Base-by-base conservation (phyloP, 2,888 invertebrate genomes). In the Physocephala rufipes region DNA sequence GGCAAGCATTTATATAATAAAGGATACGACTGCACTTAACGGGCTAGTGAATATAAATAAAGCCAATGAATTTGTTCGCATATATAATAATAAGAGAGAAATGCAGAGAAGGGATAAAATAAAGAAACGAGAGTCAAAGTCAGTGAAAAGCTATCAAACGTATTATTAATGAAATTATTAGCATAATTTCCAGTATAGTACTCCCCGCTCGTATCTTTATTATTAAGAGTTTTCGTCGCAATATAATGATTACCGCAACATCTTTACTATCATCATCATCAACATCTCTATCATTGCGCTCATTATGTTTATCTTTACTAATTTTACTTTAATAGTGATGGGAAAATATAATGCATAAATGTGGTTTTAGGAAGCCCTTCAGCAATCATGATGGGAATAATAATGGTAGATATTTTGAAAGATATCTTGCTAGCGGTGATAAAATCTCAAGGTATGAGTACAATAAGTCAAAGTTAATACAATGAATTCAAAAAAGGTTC, bases 321-420 rank as follows among this genome's bases (percentile, higher is more conserved):
- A 64, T 49, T 0, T 21, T 62, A n/a, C 16, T 36, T 28, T 16
- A 51, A 53, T 55, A 58, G 58, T 45, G 43, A 58, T 70, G 70
- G 47, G 71, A 66, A 71, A 71, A 66, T 26, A 21, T 47, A 49
- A 69, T 70, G 24, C 58, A 51, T 55, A 28, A 55, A 64, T 70
- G 70, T 51, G 70, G 70, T 70, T 58, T 70, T 30, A 65, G 64
- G 70, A 70, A 70, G 70, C 70, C 65, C 59, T 70, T 59, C 28
- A 30, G 28, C 24, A 4, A 36, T 30, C 51, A 62, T 49, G 58
- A 15, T 24, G 15, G 28, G 58, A 58, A 58, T n/a, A 53, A 15
- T 28, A 13, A 58, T 21, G 15, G 58, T 58, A 15, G 58, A 28
- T 55, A 24, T 24, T 24, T 55, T 55, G 55, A 26, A 1, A 21